Evolutionary conservation across 2,113 vertebrate genomes (phyloP), one percentile per base, ranked within the genome.

Genomic region (Mungos mungo): DNA sequence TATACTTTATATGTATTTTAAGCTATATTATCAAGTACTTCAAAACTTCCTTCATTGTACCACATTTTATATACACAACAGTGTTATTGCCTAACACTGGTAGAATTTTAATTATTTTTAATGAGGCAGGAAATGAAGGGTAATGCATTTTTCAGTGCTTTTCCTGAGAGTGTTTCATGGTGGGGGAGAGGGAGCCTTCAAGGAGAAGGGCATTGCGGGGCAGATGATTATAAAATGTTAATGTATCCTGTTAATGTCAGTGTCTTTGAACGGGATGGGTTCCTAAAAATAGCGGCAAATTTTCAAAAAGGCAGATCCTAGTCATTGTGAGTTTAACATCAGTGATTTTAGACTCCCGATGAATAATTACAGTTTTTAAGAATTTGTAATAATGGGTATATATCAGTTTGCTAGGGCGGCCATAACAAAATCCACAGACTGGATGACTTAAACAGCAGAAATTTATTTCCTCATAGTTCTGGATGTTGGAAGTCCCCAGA

Each of bases 21-120:
- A 91, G 27, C 2, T 82, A 3, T 65, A 7, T 60, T 92, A 54
- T 12, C 57, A 35, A 74, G 50, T 15, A 93, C 31, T 21, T 92
- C 50, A 95, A 85, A 92, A n/a, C 2, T 92, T 72, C 33, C 52
- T 81, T 92, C 19, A 21, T 9, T 63, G 31, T 89, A 41, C 11
- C 2, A 19, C 83, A 29, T 95, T 92, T 83, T 90, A 54, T 88
- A 68, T 15, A 71, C 16, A 83, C 11, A 93, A 52, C 86, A 88
- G 14, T 71, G 23, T 25, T 76, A 41, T 35, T 92, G 47, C 29
- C 33, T 90, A 91, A 69, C 10, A 76, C 31, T 60, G 45, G 45
- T 85, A 71, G 63, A 19, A 68, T 69, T 96, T 71, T 76, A 65
- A 60, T 85, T 84, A 74, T 93, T 97, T 95, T 88, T 77, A 90